phyloP scores from a whole-genome alignment of 2,797 vertebrate genomes.

The Hephaestus fuliginosus region DNA sequence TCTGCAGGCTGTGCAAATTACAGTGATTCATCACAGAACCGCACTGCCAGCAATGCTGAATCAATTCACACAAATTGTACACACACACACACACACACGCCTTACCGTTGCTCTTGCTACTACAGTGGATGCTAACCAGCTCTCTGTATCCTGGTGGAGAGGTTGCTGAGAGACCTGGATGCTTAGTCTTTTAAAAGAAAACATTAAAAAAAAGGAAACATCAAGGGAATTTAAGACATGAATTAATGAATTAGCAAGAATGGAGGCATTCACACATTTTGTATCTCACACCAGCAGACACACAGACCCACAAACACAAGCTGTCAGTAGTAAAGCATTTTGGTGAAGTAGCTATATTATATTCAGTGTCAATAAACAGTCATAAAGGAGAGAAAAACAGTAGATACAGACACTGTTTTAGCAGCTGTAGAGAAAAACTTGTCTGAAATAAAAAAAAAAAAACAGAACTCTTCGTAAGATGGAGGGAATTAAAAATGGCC shows the following conservation, averaged over 20 bases:
- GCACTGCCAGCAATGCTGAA: conserved; percentile 65
- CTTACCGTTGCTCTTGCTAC: conserved; percentile 25
- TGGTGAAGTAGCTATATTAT: background rate
- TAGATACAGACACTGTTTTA: background rate
- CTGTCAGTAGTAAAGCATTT: conserved; percentile 33
- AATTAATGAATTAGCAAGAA: conserved; percentile 34
- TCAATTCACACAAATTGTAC: conserved; percentile 64
- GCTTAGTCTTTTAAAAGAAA: conserved; percentile 16
- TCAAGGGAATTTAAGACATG: conserved; percentile 18
- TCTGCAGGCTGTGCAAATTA: conserved; percentile 74
- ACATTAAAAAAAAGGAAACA: conserved; percentile 13
- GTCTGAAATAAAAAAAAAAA: background rate
- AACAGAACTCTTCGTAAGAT: conserved; percentile 20
- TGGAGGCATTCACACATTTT: conserved; percentile 12
- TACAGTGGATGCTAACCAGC: conserved; percentile 39
- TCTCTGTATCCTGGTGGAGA: conserved; percentile 11
- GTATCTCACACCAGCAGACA: conserved; percentile 31
- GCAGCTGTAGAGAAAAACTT: background rate
- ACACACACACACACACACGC: conserved; percentile 39
- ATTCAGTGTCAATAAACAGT: conserved; percentile 3
- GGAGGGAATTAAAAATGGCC: conserved; percentile 24
- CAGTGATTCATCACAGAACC: conserved; percentile 79
- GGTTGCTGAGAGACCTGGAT: conserved; percentile 39
- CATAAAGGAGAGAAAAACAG: background rate
- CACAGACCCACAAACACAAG: conserved; percentile 24